phyloP scores from a whole-genome alignment of 1,140 invertebrate species.

The Drosophila erecta region DNA sequence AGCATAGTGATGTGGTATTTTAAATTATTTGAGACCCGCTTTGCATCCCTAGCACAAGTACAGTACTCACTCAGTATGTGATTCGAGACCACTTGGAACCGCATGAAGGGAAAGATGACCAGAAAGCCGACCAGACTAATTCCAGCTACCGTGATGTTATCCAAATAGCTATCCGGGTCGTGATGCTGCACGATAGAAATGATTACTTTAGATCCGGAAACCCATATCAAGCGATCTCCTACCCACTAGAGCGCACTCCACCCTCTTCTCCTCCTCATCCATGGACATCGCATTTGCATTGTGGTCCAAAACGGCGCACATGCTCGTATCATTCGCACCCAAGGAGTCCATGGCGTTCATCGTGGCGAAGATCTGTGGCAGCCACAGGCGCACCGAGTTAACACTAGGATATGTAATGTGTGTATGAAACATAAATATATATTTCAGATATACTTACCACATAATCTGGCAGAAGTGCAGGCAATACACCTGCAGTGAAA shows the following conservation, averaged over 20 bases:
- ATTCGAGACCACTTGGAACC: conserved; percentile 28
- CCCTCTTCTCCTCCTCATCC: neutral
- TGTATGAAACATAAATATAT: neutral
- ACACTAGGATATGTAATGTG: conserved; percentile 26
- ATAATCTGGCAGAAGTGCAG: conserved; percentile 72
- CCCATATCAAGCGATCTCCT: conserved; percentile 37
- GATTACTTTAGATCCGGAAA: conserved; percentile 61
- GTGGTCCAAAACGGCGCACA: conserved; percentile 62
- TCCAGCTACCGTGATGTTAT: conserved; percentile 61
- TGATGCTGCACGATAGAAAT: conserved; percentile 43
- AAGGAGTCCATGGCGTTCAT: conserved; percentile 84
- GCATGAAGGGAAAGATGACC: conserved; percentile 56
- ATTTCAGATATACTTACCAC: conserved; percentile 35
- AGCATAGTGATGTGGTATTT: too few relatives aligned
- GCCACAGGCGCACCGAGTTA: conserved; percentile 84
- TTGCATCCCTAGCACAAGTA: neutral
- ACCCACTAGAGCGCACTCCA: conserved; percentile 70
- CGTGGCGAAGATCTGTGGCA: conserved; percentile 86
- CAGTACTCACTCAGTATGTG: conserved; percentile 63
- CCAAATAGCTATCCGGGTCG: conserved; percentile 34
- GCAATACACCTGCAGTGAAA: conserved; percentile 53
- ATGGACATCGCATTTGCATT: conserved; percentile 14
- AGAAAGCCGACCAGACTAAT: conserved; percentile 56
- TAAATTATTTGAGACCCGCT: neutral
- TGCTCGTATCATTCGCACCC: conserved; percentile 85